These are phyloP conservation scores for Propithecus deckenii DNA, from an alignment of 2,797 vertebrate genomes.

Conservation along the genomic window DNA sequence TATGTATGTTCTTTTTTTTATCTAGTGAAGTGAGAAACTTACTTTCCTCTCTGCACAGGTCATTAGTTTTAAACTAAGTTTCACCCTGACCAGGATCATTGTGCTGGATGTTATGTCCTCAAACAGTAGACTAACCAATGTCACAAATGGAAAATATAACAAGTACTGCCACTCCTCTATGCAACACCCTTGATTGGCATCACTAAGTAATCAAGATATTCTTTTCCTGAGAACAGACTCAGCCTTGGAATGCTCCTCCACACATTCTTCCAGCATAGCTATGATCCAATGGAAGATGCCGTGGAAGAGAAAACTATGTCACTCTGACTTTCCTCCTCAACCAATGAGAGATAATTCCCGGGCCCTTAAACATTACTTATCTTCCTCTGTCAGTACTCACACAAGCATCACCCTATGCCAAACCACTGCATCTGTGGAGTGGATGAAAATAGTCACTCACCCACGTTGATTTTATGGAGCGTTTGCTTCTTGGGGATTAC, in stretches of 20 bases:
- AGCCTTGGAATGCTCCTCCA: neutral
- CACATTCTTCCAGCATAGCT: neutral
- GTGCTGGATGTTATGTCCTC: neutral
- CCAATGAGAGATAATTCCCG: neutral
- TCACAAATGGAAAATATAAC: neutral
- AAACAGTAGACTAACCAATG: neutral
- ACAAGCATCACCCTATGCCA: neutral
- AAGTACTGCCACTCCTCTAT: neutral
- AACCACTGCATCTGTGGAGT: no score
- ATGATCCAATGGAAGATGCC: neutral
- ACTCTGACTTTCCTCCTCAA: neutral
- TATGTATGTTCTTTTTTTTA: neutral
- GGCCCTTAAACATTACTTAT: neutral
- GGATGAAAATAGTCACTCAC: neutral
- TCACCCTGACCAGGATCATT: neutral
- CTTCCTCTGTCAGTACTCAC: neutral
- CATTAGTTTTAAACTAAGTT: neutral
- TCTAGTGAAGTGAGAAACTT: neutral
- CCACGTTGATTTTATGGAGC: neutral
- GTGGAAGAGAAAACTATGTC: neutral
- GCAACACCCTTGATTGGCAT: neutral
- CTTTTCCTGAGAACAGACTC: neutral
- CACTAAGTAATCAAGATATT: neutral
- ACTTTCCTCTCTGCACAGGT: neutral
- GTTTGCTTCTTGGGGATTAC: neutral